Evolutionary conservation across 2,113 vertebrate species (phyloP).

Genomic region (Saguinus imperator): DNA sequence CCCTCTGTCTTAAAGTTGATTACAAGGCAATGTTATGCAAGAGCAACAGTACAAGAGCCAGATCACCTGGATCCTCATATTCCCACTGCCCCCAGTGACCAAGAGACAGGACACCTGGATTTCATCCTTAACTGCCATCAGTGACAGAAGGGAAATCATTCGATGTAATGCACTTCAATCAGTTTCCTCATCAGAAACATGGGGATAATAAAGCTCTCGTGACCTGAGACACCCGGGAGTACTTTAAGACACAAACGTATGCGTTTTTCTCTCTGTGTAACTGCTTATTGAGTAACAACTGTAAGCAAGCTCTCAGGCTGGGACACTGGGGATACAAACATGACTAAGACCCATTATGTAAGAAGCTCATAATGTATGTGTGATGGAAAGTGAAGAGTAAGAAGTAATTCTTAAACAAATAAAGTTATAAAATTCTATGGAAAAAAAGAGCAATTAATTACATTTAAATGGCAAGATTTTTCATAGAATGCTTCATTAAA

Average conservation of each 20-base stretch:
- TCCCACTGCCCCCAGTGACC: neutral
- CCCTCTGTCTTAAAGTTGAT: neutral
- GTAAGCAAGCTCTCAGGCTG: neutral
- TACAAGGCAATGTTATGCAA: neutral
- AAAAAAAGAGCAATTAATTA: slow-evolving; percentile 37
- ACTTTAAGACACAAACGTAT: neutral
- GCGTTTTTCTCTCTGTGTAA: neutral
- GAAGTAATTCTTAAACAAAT: slow-evolving; percentile 4
- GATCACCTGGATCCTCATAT: neutral
- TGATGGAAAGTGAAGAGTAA: neutral
- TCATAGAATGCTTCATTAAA: slow-evolving; percentile 48
- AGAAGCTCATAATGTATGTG: neutral
- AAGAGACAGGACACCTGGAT: neutral
- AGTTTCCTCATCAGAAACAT: neutral
- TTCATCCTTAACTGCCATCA: neutral
- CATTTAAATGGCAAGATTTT: slow-evolving; percentile 26
- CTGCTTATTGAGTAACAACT: neutral
- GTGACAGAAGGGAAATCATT: neutral
- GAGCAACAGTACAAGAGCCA: neutral
- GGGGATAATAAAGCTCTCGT: neutral
- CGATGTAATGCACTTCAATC: neutral
- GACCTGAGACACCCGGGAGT: neutral
- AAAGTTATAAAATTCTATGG: neutral
- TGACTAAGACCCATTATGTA: neutral
- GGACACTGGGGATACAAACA: neutral